Base-by-base conservation (phyloP, 2,888 invertebrate species). In the Linyphia triangularis region DNA sequence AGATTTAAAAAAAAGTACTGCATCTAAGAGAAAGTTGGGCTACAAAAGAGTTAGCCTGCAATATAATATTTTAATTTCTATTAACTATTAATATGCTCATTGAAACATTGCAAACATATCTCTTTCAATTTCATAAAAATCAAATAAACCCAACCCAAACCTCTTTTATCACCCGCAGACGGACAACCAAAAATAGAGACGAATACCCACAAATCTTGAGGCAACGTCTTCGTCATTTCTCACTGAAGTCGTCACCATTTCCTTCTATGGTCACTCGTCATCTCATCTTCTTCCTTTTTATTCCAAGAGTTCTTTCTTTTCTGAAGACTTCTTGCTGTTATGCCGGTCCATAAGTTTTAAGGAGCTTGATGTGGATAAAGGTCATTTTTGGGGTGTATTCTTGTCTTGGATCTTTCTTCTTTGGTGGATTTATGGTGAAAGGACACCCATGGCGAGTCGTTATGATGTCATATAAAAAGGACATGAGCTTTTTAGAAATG, bases 181-280 rank as follows among this genome's bases (percentile, higher is more conserved):
- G 22, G 57, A 30, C 28, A n/a, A 10, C 57, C 63, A 24, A 26
- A 24, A 28, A 19, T 22, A 59, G 33, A 57, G 37, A 75, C 61
- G 61, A 63, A 77, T 79, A 28, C 24, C 30, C 9, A 57, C 28
- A n/a, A n/a, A 67, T 79, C 67, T 57, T 43, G 19, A n/a, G 51
- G 22, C 13, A 67, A 51, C 65, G 67, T 67, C 43, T 43, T 51
- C 30, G 28, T 28, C 67, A 67, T 79, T 79, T 67, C 30, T 79
- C 79, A 30, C 51, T 10, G 10, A 13, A 30, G 24, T 63, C 22
- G 30, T 43, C 65, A 33, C 26, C 61, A 51, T 79, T 67, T 43
- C 79, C 65, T 30, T 79, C 67, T 65, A 51, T 51, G 79, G 65
- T 43, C 79, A 79, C 79, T 79, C 40, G 79, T 79, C 79, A 67